Percentiles rank a stretch among this genome's conserved stretches.
These are phyloP conservation scores for Drosophila algonquin DNA, from an alignment of 2,888 invertebrate genomes.

Conservation along the genomic window DNA sequence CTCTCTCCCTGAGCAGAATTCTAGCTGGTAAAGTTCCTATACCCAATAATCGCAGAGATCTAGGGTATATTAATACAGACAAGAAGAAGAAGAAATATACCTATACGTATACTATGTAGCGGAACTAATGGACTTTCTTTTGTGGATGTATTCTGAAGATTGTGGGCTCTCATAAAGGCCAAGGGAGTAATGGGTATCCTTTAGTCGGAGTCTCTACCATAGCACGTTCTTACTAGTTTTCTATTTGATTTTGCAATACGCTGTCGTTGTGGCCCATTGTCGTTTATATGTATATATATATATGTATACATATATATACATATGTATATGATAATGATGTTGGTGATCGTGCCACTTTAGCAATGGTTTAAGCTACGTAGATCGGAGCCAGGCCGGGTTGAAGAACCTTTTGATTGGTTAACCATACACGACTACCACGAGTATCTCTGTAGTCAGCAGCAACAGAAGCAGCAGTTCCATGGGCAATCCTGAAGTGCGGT, in stretches of 20 bases:
- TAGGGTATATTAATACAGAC: not conserved
- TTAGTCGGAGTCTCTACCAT: slow-evolving; percentile 15
- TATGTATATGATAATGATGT: slow-evolving; percentile 77
- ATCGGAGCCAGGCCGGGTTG: slow-evolving; percentile 62
- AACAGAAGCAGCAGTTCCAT: slow-evolving; percentile 45
- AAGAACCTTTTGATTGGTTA: slow-evolving; percentile 81
- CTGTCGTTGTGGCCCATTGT: slow-evolving; percentile 51
- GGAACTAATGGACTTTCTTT: too few species aligned
- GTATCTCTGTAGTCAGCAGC: not conserved
- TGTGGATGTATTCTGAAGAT: too few species aligned
- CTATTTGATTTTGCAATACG: slow-evolving; percentile 73
- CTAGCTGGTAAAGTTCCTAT: slow-evolving; percentile 3
- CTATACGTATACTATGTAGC: too few species aligned
- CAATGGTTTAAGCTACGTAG: slow-evolving; percentile 69
- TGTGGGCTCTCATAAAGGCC: too few species aligned
- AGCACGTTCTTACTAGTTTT: slow-evolving; percentile 56
- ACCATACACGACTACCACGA: slow-evolving; percentile 61
- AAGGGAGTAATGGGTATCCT: not conserved
- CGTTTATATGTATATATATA: slow-evolving; percentile 29
- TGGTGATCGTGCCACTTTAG: slow-evolving; percentile 81
- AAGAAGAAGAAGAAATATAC: too few species aligned
- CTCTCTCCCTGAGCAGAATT: slow-evolving; percentile 8
- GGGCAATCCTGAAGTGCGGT: slow-evolving; percentile 78
- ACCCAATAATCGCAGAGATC: not conserved
- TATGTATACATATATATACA: not conserved